Evolutionary conservation across 2,113 vertebrate species (phyloP), one percentile per base, ranked within the genome.

Genomic region (Pteropus alecto): DNA sequence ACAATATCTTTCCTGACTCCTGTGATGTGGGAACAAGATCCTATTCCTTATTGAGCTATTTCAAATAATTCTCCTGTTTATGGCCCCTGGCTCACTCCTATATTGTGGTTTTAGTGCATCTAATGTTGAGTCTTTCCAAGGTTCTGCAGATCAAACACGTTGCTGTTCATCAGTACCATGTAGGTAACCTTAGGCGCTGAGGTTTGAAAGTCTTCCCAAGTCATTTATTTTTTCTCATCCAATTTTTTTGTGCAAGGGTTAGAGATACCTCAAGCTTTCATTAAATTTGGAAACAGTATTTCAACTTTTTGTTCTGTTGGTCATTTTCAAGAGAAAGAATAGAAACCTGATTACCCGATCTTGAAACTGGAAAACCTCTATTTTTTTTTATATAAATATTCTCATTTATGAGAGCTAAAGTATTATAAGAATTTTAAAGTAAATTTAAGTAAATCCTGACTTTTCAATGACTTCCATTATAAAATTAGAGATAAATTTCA

Each of bases 371-470:
- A 67, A 92, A 67, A 11, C 2, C 4, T 68, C 48, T 74, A 58
- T 58, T 84, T 63, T 63, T 41, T n/a, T 48, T 79, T 90, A 93
- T 46, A 43, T 33, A 70, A 63, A 77, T 85, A 87, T 11, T 68
- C 11, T 73, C 24, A 71, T 71, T 93, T 67, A 90, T 46, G 74
- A 67, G 6, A 73, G 21, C 35, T 70, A 33, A 85, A 41, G 46
- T 60, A 82, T 60, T 48, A 28, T 33, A 86, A 86, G 35, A 83
- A 71, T 58, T 90, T 58, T 60, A 73, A 65, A 78, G 63, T 26
- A 94, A 78, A 92, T 87, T 91, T 73, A 92, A 38, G 22, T 83
- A 76, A 87, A 84, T 73, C 30, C 33, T 88, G n/a, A 92, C 67
- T 88, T 77, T 35, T 60, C 22, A 84, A 58, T 71, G 78, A 81